Evolutionary conservation across 2,797 vertebrate genomes (phyloP).

Genomic region (Arremon aurantiirostris): DNA sequence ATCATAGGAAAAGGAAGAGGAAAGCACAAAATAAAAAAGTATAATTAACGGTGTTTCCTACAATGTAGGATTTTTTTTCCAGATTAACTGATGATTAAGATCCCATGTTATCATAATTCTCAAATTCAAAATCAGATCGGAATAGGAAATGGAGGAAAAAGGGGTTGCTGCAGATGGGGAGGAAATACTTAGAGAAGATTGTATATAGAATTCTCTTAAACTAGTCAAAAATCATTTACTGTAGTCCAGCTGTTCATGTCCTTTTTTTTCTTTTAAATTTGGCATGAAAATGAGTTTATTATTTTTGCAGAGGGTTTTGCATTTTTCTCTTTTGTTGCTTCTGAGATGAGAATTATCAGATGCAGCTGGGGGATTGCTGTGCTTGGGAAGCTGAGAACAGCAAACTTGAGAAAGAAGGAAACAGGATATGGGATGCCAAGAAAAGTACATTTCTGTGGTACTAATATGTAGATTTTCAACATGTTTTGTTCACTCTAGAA

Average conservation of each 20-base stretch:
- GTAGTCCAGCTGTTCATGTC: conserved; percentile 61
- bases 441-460: conserved; percentile 7
- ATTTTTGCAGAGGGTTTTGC: conserved; percentile 31
- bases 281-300: conserved; percentile 40
- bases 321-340: neutral
- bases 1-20: neutral
- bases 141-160: conserved; percentile 1
- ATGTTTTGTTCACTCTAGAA: neutral
- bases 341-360: conserved; percentile 26
- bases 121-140: neutral
- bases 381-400: conserved; percentile 47
- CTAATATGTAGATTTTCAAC: conserved; percentile 28
- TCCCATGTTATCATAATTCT: neutral
- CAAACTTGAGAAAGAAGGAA: conserved; percentile 38
- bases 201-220: conserved; percentile 44
- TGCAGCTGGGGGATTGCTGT: conserved; percentile 55
- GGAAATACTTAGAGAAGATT: conserved; percentile 59
- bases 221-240: conserved; percentile 38
- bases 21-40: neutral
- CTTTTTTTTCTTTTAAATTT: conserved; percentile 50
- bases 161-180: conserved; percentile 54
- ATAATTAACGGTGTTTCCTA: neutral
- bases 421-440: conserved; percentile 24
- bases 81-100: conserved; percentile 27
- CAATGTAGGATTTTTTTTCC: neutral